A percentile compares a stretch with the other conserved stretches of the same genome.
These are phyloP conservation scores for Lasiurus borealis DNA, from an alignment of 2,113 vertebrate genomes.

Conservation along the genomic window DNA sequence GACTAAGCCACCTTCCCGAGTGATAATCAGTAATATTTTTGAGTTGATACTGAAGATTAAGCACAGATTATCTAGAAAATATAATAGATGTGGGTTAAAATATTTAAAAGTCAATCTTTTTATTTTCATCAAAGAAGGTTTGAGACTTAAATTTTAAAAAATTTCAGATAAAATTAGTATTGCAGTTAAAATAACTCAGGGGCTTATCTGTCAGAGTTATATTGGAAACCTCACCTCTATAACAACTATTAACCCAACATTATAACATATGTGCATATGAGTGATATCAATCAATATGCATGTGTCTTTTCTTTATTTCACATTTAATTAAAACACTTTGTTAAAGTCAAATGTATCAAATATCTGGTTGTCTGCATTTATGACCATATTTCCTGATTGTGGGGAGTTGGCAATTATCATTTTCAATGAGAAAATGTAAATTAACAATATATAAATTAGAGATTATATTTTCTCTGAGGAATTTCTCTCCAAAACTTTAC, in stretches of 20 bases:
- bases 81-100: neutral
- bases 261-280: neutral
- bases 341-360: neutral
- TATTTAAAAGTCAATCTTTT: neutral
- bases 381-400: neutral
- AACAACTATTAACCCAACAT: neutral
- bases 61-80: neutral
- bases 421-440: neutral
- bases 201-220: neutral
- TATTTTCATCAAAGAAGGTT: neutral
- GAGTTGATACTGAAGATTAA: neutral
- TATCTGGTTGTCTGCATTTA: neutral
- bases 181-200: neutral
- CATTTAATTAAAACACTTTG: neutral
- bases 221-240: neutral
- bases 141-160: neutral
- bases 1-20: neutral
- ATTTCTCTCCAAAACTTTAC: neutral
- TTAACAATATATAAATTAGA: neutral
- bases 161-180: neutral
- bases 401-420: neutral
- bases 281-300: neutral
- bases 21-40: neutral
- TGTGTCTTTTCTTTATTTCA: neutral
- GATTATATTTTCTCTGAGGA: neutral